Base-by-base conservation (phyloP, 2,888 invertebrate species). In the Pachliopta kotzebuea region DNA sequence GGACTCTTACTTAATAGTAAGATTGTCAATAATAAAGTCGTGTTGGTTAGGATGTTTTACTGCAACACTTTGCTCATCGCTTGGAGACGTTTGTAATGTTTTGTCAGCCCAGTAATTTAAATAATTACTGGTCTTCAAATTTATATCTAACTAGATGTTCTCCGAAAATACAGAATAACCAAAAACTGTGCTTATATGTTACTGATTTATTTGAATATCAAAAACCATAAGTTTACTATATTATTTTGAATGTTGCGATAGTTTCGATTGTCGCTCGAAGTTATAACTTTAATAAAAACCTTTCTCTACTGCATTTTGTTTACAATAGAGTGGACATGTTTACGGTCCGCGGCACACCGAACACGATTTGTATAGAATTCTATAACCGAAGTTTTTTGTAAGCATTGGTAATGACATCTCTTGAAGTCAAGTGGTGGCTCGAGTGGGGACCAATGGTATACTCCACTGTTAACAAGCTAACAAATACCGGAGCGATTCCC, bases 371-470 rank as follows among this genome's bases (percentile, higher is more conserved):
- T 70, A 71, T 74, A 76, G 76, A 80, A 80, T 78, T 75, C 74
- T 72, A 69, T 71, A 69, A 72, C 69, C 67, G 65, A 73, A 73
- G 75, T 74, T 82, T 78, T 81, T 67, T 62, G 74, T 72, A 76
- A 77, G 76, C 76, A 76, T 76, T 75, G 76, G 77, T 84, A 84
- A 83, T 80, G 80, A 80, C 79, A 76, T 72, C 76, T 71, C 81
- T 81, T 74, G 77, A 83, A 75, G 74, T 77, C 71, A 71, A 73
- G 71, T 69, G 68, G 72, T 4, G 62, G 68, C 73, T 78, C 73
- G 69, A 81, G 80, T 74, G 74, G 71, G 71, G 70, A 72, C 71
- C 71, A 69, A 75, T 75, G 60, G 56, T 56, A 31, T 53, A 60
- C 65, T 65, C 45, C 50, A 60, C 29, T 45, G 66, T 73, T 68